These are phyloP conservation scores for Acipenser ruthenus DNA, from an alignment of 2,797 vertebrate species.

Conservation along the genomic window DNA sequence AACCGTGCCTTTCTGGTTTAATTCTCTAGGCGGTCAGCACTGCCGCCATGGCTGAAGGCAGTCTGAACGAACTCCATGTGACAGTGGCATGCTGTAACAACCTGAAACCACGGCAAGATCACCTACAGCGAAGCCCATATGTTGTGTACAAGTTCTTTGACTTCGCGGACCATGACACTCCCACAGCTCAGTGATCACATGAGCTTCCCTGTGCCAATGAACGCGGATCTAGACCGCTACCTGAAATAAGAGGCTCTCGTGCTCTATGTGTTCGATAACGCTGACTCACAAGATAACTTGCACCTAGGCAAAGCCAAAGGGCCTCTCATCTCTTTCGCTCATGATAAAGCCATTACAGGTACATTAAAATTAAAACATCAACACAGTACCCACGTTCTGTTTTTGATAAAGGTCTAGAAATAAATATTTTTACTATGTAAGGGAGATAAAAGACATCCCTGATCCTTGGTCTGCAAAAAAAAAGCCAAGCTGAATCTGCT, in stretches of 20 bases:
- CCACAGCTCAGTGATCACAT: slow-evolving; percentile 63
- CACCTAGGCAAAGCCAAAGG: slow-evolving; percentile 75
- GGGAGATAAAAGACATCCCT: slow-evolving; percentile 14
- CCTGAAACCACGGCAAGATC: slow-evolving; percentile 43
- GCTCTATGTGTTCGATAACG: slow-evolving; percentile 79
- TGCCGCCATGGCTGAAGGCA: slow-evolving; percentile 26
- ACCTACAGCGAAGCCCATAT: slow-evolving; percentile 65
- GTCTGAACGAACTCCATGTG: slow-evolving; percentile 70
- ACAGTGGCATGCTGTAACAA: slow-evolving; percentile 59
- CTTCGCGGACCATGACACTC: slow-evolving; percentile 73
- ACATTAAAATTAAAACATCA: neutral
- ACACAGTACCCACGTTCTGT: neutral
- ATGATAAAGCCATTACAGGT: slow-evolving; percentile 67
- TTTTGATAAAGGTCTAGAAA: too few species aligned
- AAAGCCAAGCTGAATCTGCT: slow-evolving; percentile 44
- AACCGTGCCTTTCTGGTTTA: too few species aligned
- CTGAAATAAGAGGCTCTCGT: slow-evolving; percentile 61
- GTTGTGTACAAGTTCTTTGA: slow-evolving; percentile 79
- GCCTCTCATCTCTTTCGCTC: slow-evolving; percentile 66
- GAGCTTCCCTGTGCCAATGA: slow-evolving; percentile 66
- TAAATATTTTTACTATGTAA: too few species aligned
- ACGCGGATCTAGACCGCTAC: slow-evolving; percentile 62
- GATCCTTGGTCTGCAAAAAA: slow-evolving; percentile 15
- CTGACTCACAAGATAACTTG: slow-evolving; percentile 51
- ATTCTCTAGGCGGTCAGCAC: too few species aligned